Conservation (phyloP, 2,888 invertebrate species). For the Pristionchus mayeri region DNA sequence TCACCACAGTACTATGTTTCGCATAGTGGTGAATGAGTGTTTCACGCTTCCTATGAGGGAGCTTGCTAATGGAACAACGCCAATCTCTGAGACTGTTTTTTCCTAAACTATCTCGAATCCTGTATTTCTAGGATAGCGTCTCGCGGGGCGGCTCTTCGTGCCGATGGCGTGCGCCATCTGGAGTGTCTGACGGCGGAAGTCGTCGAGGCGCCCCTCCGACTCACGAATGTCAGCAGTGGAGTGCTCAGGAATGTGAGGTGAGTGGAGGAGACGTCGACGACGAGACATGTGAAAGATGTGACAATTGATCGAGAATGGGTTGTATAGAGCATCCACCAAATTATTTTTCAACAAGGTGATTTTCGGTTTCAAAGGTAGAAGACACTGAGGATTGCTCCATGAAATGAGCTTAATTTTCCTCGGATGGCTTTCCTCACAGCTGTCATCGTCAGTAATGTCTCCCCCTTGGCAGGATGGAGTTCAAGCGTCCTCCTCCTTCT, state of each 20-base stretch:
- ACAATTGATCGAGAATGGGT: not conserved
- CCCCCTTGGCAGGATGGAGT: slow-evolving; percentile 55
- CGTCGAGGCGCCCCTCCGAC: not conserved
- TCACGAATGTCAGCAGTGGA: slow-evolving; percentile 51
- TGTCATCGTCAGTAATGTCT: not conserved
- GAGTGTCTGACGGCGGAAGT: slow-evolving; percentile 61
- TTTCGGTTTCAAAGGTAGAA: too few relatives aligned
- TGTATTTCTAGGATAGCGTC: slow-evolving; percentile 51
- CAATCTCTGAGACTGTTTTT: too few relatives aligned
- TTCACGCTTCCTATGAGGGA: too few relatives aligned
- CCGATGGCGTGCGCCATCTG: slow-evolving; percentile 40
- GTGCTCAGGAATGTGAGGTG: slow-evolving; percentile 51
- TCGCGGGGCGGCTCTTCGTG: slow-evolving; percentile 24
- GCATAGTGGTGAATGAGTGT: too few relatives aligned
- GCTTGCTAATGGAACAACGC: too few relatives aligned
- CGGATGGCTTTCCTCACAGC: too few relatives aligned
- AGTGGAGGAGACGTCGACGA: not conserved
- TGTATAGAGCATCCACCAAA: too few relatives aligned
- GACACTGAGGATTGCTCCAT: too few relatives aligned
- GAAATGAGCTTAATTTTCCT: too few relatives aligned
- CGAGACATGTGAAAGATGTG: not conserved
- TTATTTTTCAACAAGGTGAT: too few relatives aligned
- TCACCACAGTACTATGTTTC: too few relatives aligned
- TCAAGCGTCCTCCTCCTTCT: slow-evolving; percentile 52
- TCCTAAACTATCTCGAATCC: too few relatives aligned